Conservation (phyloP, 1,140 invertebrate genomes). For the Cotesia chilonis region DNA sequence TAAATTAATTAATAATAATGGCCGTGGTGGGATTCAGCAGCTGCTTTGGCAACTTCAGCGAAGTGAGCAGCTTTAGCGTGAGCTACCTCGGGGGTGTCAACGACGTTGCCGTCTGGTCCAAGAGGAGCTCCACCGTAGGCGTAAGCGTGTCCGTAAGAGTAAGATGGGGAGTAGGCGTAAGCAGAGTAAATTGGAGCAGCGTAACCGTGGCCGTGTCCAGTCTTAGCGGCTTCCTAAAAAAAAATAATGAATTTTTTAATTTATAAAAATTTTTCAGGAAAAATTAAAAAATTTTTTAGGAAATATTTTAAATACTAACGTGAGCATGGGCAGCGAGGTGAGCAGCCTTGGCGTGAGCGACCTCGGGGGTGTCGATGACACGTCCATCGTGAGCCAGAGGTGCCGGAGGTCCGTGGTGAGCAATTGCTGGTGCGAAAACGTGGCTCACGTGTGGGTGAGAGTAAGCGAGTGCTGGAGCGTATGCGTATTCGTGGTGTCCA, state of each 20-base stretch:
- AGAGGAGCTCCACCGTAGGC: slow-evolving; percentile 61
- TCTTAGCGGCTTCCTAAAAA: slow-evolving; percentile 52
- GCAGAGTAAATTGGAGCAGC: slow-evolving; percentile 45
- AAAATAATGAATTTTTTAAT: too few relatives aligned
- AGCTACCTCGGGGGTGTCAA: slow-evolving; percentile 70
- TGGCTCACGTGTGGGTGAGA: slow-evolving; percentile 13
- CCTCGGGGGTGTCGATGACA: slow-evolving; percentile 68
- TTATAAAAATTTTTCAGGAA: too few relatives aligned
- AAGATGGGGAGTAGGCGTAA: slow-evolving; percentile 56
- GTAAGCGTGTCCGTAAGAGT: slow-evolving; percentile 56
- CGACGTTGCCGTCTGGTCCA: slow-evolving; percentile 65
- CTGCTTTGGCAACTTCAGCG: slow-evolving; percentile 63
- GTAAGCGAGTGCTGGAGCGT: slow-evolving; percentile 15
- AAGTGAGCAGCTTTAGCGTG: slow-evolving; percentile 69
- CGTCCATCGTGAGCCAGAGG: slow-evolving; percentile 59
- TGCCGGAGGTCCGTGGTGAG: slow-evolving; percentile 32
- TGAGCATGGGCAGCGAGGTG: slow-evolving; percentile 63
- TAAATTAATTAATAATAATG: slow-evolving; percentile 27
- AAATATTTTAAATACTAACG: not conserved
- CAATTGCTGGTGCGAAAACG: not conserved
- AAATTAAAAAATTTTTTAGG: too few relatives aligned
- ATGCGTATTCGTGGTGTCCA: not conserved
- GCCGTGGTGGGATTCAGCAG: slow-evolving; percentile 52
- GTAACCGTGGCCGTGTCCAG: slow-evolving; percentile 43
- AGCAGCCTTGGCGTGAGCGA: slow-evolving; percentile 66